phyloP scores from a whole-genome alignment of 2,888 invertebrate genomes.

The Zaprionus lineosus region DNA sequence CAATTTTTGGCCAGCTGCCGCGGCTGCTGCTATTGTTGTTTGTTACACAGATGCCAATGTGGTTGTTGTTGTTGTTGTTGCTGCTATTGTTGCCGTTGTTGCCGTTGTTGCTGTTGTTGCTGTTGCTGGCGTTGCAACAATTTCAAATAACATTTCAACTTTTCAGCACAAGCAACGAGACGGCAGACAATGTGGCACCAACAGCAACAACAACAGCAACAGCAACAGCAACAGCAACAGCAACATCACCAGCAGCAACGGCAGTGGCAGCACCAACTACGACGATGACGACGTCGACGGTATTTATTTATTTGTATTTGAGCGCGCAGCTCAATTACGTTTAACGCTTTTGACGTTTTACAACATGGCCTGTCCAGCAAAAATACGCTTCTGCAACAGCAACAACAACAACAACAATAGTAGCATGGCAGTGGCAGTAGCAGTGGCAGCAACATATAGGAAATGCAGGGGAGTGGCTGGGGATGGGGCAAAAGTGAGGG shows the following conservation, averaged over 20 bases:
- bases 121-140: slow-evolving; percentile 61
- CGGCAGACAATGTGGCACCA: slow-evolving; percentile 54
- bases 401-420: too few relatives aligned
- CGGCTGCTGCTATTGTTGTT: slow-evolving; percentile 28
- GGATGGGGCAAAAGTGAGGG: not conserved
- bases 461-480: not conserved
- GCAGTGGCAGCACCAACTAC: not conserved
- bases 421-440: too few relatives aligned
- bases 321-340: slow-evolving; percentile 77
- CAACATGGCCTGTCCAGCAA: slow-evolving; percentile 55
- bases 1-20: slow-evolving; percentile 63
- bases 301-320: slow-evolving; percentile 77
- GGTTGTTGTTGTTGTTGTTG: slow-evolving; percentile 2
- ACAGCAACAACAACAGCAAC: slow-evolving; percentile 1
- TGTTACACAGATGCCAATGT: slow-evolving; percentile 4
- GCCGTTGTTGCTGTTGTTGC: slow-evolving; percentile 26
- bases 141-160: slow-evolving; percentile 77
- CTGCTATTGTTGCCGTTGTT: slow-evolving; percentile 19
- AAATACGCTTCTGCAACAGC: slow-evolving; percentile 21
- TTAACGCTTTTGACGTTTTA: slow-evolving; percentile 79
- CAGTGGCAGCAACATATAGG: not conserved
- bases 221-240: slow-evolving; percentile 3
- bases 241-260: not conserved
- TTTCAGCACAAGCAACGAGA: slow-evolving; percentile 38
- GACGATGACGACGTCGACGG: slow-evolving; percentile 38